Conservation (phyloP, 92 coral and sea anemone species). For the Umimayanthus chanpuru region DNA sequence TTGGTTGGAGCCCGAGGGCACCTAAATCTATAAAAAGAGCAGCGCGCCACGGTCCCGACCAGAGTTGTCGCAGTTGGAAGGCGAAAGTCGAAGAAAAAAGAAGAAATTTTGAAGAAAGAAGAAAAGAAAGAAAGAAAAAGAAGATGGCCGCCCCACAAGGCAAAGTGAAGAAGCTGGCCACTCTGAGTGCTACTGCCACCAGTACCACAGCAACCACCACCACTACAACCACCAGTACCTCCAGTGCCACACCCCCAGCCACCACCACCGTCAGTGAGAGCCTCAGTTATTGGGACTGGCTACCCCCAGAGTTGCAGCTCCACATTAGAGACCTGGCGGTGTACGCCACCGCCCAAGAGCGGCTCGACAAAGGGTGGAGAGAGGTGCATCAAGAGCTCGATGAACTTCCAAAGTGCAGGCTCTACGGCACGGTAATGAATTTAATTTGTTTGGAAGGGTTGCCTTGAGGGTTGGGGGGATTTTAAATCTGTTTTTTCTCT, state of each 20-base stretch:
- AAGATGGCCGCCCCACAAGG: conserved; percentile 3
- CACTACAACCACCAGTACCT: background rate
- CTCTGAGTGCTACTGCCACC: background rate
- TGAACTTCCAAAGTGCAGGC: background rate
- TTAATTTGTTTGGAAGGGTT: too few relatives aligned
- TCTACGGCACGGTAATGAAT: conserved; percentile 1
- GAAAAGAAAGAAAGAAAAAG: background rate
- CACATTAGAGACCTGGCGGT: too few relatives aligned
- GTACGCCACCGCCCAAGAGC: background rate
- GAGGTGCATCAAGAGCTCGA: background rate
- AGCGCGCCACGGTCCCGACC: background rate
- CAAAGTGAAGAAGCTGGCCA: background rate
- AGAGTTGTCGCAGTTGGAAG: background rate
- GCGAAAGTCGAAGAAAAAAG: background rate
- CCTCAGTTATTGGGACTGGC: conserved; percentile 6
- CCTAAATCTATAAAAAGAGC: background rate
- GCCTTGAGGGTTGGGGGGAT: background rate
- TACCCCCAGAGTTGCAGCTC: background rate
- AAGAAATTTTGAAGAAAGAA: background rate
- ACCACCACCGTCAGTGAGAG: conserved; percentile 1
- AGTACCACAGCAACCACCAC: background rate
- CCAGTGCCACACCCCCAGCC: background rate
- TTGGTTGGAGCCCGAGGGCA: conserved; percentile 7
- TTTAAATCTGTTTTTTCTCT: background rate
- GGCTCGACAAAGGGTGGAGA: background rate